Percentiles rank a stretch among this genome's conserved stretches.
These are phyloP conservation scores for Brienomyrus brachyistius DNA, from an alignment of 2,113 vertebrate species.

Conservation along the genomic window DNA sequence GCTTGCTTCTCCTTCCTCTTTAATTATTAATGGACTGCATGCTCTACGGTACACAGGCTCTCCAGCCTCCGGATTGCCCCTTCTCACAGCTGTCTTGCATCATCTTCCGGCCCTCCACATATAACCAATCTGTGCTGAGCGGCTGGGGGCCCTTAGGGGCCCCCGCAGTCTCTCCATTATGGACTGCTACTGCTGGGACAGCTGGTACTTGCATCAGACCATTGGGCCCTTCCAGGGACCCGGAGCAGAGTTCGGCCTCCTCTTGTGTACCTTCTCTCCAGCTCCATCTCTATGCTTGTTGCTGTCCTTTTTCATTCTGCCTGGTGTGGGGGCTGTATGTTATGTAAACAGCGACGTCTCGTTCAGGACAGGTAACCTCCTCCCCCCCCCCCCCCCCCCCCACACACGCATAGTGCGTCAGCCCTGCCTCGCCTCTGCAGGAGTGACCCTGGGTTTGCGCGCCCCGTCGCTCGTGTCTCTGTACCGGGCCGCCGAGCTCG, in stretches of 20 bases:
- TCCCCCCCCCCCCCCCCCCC: not conserved
- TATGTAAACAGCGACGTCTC: not conserved
- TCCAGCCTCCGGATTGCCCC: constrained; percentile 46
- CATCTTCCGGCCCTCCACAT: constrained; percentile 26
- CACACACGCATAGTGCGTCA: not conserved
- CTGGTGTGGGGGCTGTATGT: not conserved
- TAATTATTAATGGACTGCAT: constrained; percentile 53
- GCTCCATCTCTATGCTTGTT: not conserved
- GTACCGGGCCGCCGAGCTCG: not conserved
- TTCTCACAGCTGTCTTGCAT: constrained; percentile 47
- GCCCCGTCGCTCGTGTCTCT: not conserved
- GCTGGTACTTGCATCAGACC: not conserved
- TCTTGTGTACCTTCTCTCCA: not conserved
- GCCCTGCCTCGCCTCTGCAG: not conserved
- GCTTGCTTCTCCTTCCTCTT: constrained; percentile 39
- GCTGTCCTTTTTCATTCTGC: not conserved
- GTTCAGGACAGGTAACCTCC: not conserved
- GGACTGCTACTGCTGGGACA: not conserved
- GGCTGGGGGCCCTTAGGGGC: constrained; percentile 23
- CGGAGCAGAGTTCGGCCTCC: not conserved
- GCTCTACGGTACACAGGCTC: constrained; percentile 38
- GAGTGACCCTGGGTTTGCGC: not conserved
- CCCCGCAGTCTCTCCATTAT: not conserved
- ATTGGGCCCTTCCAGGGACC: not conserved
- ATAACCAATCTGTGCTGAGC: constrained; percentile 28